A percentile compares a stretch with the other conserved stretches of the same genome.
Evolutionary conservation across 2,888 invertebrate genomes (phyloP).

Genomic region (Oligia latruncula): DNA sequence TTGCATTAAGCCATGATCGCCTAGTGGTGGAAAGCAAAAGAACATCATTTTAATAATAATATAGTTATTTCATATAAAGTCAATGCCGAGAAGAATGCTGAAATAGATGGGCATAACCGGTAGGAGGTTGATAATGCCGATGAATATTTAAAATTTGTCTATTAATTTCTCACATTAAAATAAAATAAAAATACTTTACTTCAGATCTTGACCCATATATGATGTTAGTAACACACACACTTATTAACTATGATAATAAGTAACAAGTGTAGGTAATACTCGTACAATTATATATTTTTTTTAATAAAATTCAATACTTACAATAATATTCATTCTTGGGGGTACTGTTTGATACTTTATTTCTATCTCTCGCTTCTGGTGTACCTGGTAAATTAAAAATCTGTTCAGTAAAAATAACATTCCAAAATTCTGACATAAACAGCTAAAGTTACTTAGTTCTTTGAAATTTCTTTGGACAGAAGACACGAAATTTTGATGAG

Average conservation of each 20-base stretch:
- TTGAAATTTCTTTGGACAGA: neutral
- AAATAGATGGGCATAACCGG: neutral
- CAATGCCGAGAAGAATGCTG: neutral
- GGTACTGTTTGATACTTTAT: slow-evolving; percentile 82
- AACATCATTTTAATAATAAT: neutral
- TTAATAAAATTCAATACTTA: slow-evolving; percentile 77
- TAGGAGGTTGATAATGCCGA: neutral
- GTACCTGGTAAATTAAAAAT: slow-evolving; percentile 75
- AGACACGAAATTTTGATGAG: neutral
- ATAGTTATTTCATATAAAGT: neutral
- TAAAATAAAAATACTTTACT: too few relatives aligned
- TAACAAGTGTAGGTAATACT: too few relatives aligned
- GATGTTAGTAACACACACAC: too few relatives aligned
- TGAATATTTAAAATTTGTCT: neutral
- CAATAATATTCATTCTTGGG: slow-evolving; percentile 89
- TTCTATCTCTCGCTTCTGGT: slow-evolving; percentile 82
- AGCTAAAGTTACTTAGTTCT: neutral
- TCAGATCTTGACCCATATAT: too few relatives aligned
- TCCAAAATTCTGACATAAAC: neutral
- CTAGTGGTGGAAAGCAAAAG: slow-evolving; percentile 72
- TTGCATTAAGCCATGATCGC: slow-evolving; percentile 95
- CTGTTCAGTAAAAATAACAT: neutral
- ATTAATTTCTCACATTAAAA: neutral
- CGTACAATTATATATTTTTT: too few relatives aligned
- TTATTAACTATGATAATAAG: too few relatives aligned